A percentile compares a stretch with the other conserved stretches of the same genome.
These are phyloP conservation scores for Tachina fera DNA, from an alignment of 2,888 invertebrate species.

Conservation along the genomic window DNA sequence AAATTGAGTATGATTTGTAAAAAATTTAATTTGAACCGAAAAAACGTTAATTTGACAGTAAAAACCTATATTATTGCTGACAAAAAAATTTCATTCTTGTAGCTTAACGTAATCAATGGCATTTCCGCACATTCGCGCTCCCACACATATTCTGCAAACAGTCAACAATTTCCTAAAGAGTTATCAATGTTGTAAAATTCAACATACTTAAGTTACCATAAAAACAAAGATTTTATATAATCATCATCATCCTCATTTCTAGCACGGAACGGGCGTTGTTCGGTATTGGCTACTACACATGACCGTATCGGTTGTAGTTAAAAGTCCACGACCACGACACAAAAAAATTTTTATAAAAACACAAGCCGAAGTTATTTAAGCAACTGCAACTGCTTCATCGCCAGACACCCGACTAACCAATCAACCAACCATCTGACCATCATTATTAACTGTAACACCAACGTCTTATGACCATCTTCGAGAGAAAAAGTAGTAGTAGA, in stretches of 20 bases:
- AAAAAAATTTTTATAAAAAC: not conserved
- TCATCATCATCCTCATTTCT: conserved; percentile 70
- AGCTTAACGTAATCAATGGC: conserved; percentile 62
- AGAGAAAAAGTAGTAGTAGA: conserved; percentile 28
- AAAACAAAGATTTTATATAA: conserved; percentile 80
- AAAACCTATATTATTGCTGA: conserved; percentile 50
- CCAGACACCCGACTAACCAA: conserved; percentile 18
- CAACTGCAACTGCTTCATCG: conserved; percentile 57
- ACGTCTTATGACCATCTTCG: conserved; percentile 27
- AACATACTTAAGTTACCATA: conserved; percentile 76
- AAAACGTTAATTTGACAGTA: too few relatives aligned
- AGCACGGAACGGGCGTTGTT: not conserved
- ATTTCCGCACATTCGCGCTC: conserved; percentile 35
- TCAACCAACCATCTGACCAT: conserved; percentile 7
- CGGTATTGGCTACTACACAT: conserved; percentile 33
- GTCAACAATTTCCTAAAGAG: conserved; percentile 54
- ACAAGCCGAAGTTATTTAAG: conserved; percentile 36
- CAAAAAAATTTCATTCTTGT: conserved; percentile 55
- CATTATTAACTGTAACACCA: conserved; percentile 47
- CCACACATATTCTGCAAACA: too few relatives aligned
- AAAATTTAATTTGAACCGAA: too few relatives aligned
- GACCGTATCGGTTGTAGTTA: conserved; percentile 27
- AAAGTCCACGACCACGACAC: conserved; percentile 15
- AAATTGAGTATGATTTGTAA: too few relatives aligned
- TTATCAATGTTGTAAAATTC: conserved; percentile 70